Evolutionary conservation across 2,797 vertebrate genomes (phyloP).

Genomic region (Halcyon chelicuti): DNA sequence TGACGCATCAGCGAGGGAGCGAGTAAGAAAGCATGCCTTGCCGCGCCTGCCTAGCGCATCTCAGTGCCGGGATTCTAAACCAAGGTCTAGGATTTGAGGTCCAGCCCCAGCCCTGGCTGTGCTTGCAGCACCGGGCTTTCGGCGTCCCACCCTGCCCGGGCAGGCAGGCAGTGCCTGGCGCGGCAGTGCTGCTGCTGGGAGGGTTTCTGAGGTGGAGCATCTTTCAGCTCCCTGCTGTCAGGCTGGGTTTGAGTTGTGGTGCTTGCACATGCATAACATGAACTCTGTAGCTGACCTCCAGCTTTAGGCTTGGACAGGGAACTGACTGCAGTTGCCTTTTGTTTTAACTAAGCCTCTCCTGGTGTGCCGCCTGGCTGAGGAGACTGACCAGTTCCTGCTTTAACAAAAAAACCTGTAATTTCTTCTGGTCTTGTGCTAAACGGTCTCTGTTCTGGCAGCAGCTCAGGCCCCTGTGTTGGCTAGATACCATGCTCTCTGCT

Average conservation of each 20-base stretch:
- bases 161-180: background rate
- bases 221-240: background rate
- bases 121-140: background rate
- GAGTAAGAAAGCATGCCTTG: background rate
- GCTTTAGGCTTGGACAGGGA: background rate
- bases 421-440: background rate
- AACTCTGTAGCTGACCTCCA: background rate
- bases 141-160: rapidly evolving
- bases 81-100: background rate
- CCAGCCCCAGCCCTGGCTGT: background rate
- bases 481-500: rapidly evolving
- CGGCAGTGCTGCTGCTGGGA: background rate
- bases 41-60: rapidly evolving
- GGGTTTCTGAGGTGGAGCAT: background rate
- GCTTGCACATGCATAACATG: background rate
- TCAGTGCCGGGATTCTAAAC: background rate
- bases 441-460: background rate
- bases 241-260: background rate
- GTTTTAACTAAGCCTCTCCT: background rate
- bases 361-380: background rate
- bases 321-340: background rate
- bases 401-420: background rate
- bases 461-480: background rate
- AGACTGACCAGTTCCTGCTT: background rate
- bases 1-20: background rate